Evolutionary conservation across 2,888 invertebrate genomes (phyloP), one percentile per base, ranked within the genome.

Genomic region (Leucophora obtusa): DNA sequence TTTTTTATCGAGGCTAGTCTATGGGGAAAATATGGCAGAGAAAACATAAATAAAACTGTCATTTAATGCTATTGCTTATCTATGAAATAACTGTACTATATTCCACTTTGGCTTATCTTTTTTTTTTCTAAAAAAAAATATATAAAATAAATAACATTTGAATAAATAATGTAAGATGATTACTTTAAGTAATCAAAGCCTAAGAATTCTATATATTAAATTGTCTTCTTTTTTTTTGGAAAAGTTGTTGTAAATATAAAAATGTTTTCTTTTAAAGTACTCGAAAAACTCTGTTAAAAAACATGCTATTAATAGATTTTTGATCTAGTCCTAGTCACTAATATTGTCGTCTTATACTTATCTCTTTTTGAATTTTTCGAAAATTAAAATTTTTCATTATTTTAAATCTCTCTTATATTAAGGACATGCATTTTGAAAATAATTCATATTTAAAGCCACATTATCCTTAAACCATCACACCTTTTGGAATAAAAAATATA

Each of bases 371-470:
- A 21, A 21, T 21, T 21, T 21, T 21, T 21, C 4, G 2, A 21
- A 38, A 14, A 11, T 38, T 38, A 11, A 11, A 11, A 38, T 38
- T 38, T 38, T 38, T 38, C 14, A 38, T 9, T 4, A 38, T 38
- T 38, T 11, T 5, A 38, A 38, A 9, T 47, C 43, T 47, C 10
- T 47, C 5, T n/a, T 47, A 5, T 38, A 38, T 38, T 28, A 47
- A 11, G 4, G 4, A 1, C 69, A 71, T 65, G 65, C 54, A 38
- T 60, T n/a, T 11, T 60, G 35, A 17, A 21, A 47, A 72, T 78
- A 66, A 71, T 62, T 78, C 71, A 72, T 71, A 56, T 54, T 78
- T 62, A 47, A 72, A 68, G 60, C 62, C 54, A 72, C 60, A 71
- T 72, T 72, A 72, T 78, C 53, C 72, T 60, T 35, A 72, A 72